These are phyloP conservation scores for Vulpes vulpes DNA, from an alignment of 2,113 vertebrate genomes.

Conservation along the genomic window DNA sequence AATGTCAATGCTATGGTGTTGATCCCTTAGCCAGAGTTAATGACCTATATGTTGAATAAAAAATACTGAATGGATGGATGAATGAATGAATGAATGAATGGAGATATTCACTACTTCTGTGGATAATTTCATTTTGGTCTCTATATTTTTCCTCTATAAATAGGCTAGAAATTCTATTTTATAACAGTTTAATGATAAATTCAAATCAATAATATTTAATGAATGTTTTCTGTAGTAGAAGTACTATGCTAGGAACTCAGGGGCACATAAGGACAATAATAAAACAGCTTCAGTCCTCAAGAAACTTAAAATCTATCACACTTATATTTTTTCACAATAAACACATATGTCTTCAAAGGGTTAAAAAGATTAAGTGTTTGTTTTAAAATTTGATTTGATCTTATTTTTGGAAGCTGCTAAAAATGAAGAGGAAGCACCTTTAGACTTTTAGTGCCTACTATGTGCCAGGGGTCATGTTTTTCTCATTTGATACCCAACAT, in stretches of 20 bases:
- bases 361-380: slow-evolving; percentile 50
- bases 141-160: neutral
- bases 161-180: slow-evolving; percentile 18
- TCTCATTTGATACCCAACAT: neutral
- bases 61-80: neutral
- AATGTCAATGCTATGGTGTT: neutral
- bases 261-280: slow-evolving; percentile 17
- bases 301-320: slow-evolving; percentile 45
- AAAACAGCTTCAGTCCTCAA: neutral
- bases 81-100: neutral
- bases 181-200: slow-evolving; percentile 32
- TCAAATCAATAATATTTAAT: slow-evolving; percentile 20
- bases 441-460: neutral
- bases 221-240: slow-evolving; percentile 30
- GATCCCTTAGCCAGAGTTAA: neutral
- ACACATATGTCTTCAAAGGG: neutral
- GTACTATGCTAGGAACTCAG: neutral
- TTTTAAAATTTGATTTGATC: slow-evolving; percentile 53
- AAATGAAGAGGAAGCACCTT: neutral
- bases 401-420: neutral
- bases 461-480: neutral
- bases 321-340: slow-evolving; percentile 8
- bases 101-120: neutral
- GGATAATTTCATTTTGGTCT: neutral
- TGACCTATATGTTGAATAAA: neutral